These are phyloP conservation scores for Periophthalmus magnuspinnatus DNA, from an alignment of 2,797 vertebrate genomes.

Conservation along the genomic window DNA sequence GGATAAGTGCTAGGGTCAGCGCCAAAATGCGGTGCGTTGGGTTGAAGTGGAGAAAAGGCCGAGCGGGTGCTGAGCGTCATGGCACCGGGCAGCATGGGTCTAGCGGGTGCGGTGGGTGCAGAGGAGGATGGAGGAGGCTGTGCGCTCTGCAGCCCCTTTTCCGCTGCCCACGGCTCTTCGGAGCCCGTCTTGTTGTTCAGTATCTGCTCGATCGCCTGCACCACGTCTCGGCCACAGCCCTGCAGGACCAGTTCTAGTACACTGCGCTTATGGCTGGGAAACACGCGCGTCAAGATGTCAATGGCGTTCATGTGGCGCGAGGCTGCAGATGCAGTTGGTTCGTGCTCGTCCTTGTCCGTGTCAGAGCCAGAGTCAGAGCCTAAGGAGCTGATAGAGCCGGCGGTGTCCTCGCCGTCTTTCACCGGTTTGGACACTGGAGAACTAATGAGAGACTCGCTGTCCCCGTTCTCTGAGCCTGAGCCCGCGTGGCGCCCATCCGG, in stretches of 20 bases:
- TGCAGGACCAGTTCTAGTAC: slow-evolving; percentile 95
- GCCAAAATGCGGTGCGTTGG: slow-evolving; percentile 91
- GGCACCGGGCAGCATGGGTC: slow-evolving; percentile 90
- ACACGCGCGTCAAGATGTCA: slow-evolving; percentile 95
- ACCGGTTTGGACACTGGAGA: slow-evolving; percentile 86
- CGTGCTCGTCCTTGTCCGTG: slow-evolving; percentile 88
- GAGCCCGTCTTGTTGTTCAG: slow-evolving; percentile 85
- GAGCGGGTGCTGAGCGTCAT: slow-evolving; percentile 96
- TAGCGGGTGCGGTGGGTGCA: slow-evolving; percentile 69
- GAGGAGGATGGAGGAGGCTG: slow-evolving; percentile 70
- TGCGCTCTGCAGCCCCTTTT: slow-evolving; percentile 78
- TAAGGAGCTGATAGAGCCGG: slow-evolving; percentile 91
- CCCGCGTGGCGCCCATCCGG: slow-evolving; percentile 87
- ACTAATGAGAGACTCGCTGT: slow-evolving; percentile 90
- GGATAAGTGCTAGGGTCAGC: slow-evolving; percentile 88
- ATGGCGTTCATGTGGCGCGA: slow-evolving; percentile 94
- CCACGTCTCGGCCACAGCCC: slow-evolving; percentile 96
- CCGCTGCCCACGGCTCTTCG: slow-evolving; percentile 84
- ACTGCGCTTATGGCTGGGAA: slow-evolving; percentile 94
- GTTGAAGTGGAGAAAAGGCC: slow-evolving; percentile 94
- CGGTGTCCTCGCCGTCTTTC: slow-evolving; percentile 90
- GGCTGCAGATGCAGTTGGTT: slow-evolving; percentile 80
- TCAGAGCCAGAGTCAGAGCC: slow-evolving; percentile 94
- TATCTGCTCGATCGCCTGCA: slow-evolving; percentile 98
- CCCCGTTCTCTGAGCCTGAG: slow-evolving; percentile 93